These are phyloP conservation scores for Poeciliopsis infans DNA, from an alignment of 2,797 vertebrate genomes.

Conservation along the genomic window DNA sequence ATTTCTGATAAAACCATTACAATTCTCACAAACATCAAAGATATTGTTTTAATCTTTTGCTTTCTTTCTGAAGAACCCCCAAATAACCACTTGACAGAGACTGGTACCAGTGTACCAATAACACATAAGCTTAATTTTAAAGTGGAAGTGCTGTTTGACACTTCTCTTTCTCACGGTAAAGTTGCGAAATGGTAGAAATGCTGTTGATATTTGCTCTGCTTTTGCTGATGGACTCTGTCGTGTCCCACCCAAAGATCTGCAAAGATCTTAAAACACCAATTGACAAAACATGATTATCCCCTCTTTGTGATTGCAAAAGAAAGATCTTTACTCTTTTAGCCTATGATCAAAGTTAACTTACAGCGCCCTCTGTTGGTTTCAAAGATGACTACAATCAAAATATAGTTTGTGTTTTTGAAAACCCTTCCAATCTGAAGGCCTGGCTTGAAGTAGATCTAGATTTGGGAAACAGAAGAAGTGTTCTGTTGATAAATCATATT, in stretches of 20 bases:
- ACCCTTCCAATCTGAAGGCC: neutral
- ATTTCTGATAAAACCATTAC: slow-evolving; percentile 7
- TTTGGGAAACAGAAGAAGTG: neutral
- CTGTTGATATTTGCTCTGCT: neutral
- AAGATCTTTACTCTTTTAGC: neutral
- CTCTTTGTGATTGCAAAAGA: neutral
- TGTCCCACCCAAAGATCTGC: neutral
- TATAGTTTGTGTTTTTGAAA: neutral
- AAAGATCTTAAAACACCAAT: slow-evolving; percentile 1
- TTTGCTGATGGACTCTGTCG: neutral
- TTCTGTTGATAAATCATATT: neutral
- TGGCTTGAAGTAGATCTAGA: neutral
- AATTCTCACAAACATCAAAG: slow-evolving; percentile 8
- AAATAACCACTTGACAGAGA: neutral
- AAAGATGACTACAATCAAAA: neutral
- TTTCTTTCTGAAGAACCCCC: neutral
- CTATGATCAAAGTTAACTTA: neutral
- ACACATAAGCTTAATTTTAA: too few relatives aligned
- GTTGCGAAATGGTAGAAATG: neutral
- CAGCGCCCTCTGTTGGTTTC: slow-evolving; percentile 54
- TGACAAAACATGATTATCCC: neutral
- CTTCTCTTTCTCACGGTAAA: neutral
- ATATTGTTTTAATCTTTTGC: slow-evolving; percentile 12
- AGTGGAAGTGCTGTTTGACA: neutral
- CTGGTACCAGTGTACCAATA: neutral